A percentile compares a stretch with the other conserved stretches of the same genome.
Conservation (phyloP, 2,888 invertebrate genomes). For the Tolmerus cingulatus region DNA sequence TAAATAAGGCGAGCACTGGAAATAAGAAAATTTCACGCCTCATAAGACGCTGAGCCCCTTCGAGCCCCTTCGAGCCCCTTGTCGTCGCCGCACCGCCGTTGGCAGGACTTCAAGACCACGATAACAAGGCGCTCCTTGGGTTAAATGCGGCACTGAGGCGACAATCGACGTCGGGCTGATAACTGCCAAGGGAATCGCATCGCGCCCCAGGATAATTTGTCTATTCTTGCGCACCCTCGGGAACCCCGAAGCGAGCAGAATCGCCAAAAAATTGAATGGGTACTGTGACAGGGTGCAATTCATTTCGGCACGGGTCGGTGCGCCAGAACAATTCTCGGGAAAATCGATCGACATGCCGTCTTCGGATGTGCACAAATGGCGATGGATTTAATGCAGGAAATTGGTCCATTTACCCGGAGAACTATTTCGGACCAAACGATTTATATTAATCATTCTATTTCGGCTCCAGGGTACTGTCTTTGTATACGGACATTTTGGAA, state of each 20-base stretch:
- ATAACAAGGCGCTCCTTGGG: not conserved
- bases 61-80: not conserved
- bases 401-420: not conserved
- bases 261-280: not conserved
- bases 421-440: not conserved
- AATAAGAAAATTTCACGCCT: conserved; percentile 10
- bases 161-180: not conserved
- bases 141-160: not conserved
- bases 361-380: not conserved
- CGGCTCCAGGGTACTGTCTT: not conserved
- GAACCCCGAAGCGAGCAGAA: not conserved
- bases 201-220: not conserved
- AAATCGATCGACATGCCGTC: not conserved
- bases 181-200: not conserved
- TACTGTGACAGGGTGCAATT: not conserved
- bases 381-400: not conserved
- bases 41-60: not conserved
- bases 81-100: not conserved
- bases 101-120: not conserved
- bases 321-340: not conserved
- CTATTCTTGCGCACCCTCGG: not conserved
- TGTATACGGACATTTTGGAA: not conserved
- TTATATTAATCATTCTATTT: not conserved
- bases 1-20: not conserved
- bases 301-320: not conserved